Conservation (phyloP, 2,888 invertebrate genomes). For the Rhogogaster chlorosoma region DNA sequence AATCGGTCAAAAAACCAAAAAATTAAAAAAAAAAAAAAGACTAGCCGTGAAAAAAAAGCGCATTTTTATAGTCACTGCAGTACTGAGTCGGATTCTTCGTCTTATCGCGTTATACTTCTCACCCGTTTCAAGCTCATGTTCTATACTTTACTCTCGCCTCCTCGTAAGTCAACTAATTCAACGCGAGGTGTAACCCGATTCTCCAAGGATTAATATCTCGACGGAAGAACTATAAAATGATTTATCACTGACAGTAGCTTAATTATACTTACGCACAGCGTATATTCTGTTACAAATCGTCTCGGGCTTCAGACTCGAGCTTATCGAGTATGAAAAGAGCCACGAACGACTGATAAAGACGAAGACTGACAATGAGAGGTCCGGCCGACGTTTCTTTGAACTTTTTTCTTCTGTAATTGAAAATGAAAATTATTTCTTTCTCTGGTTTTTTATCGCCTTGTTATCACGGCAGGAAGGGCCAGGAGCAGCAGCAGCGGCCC, state of each 20-base stretch:
- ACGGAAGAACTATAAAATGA: neutral
- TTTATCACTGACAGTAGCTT: neutral
- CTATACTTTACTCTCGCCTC: constrained; percentile 34
- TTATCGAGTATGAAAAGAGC: neutral
- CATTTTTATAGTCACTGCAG: neutral
- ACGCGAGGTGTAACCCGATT: neutral
- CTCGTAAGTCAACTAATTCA: constrained; percentile 6
- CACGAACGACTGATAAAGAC: neutral
- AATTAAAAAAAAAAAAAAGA: neutral
- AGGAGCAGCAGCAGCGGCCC: constrained; percentile 72
- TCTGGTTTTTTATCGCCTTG: constrained; percentile 19
- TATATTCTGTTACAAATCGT: neutral
- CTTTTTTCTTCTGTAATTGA: neutral
- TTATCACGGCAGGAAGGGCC: constrained; percentile 69
- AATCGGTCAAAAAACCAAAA: neutral
- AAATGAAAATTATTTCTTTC: neutral
- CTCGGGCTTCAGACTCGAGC: neutral
- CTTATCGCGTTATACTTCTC: neutral
- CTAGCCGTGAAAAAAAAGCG: neutral
- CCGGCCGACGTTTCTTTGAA: neutral
- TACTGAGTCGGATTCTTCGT: neutral
- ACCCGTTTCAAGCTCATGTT: neutral
- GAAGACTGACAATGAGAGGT: neutral
- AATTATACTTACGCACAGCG: neutral
- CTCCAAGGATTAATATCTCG: neutral